Conservation (phyloP, 2,888 invertebrate species). For the Cybosia mesomella region DNA sequence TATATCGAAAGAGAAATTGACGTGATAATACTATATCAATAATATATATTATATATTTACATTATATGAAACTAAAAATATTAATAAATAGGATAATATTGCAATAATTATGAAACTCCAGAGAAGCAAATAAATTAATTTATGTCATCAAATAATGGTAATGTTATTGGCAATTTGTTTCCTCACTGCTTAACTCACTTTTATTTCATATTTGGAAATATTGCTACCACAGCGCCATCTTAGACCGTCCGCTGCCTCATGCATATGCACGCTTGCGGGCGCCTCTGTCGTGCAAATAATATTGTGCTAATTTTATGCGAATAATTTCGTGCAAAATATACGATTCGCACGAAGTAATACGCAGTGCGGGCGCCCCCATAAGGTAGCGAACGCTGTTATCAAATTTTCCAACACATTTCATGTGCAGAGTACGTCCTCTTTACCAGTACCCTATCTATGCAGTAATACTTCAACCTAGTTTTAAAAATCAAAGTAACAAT, state of each 20-base stretch:
- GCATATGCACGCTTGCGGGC: too few species aligned
- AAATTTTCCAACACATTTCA: neutral
- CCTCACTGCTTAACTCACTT: neutral
- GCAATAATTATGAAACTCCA: neutral
- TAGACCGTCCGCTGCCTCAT: too few species aligned
- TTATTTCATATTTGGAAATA: neutral
- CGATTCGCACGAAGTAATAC: too few species aligned
- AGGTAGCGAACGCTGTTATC: neutral
- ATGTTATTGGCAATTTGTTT: neutral
- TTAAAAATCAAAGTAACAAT: too few species aligned
- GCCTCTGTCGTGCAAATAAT: too few species aligned
- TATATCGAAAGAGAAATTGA: neutral
- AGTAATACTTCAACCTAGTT: neutral
- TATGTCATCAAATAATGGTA: too few species aligned
- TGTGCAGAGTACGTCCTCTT: neutral
- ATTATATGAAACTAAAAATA: neutral
- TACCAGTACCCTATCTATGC: neutral
- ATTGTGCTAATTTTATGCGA: too few species aligned
- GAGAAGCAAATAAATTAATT: too few species aligned
- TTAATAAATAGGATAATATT: neutral
- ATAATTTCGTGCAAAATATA: too few species aligned
- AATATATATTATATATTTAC: neutral
- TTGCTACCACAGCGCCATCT: too few species aligned
- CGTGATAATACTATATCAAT: too few species aligned
- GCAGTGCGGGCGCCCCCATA: too few species aligned